These are phyloP conservation scores for Drosophila pandora DNA, from an alignment of 1,140 invertebrate species.

Conservation along the genomic window DNA sequence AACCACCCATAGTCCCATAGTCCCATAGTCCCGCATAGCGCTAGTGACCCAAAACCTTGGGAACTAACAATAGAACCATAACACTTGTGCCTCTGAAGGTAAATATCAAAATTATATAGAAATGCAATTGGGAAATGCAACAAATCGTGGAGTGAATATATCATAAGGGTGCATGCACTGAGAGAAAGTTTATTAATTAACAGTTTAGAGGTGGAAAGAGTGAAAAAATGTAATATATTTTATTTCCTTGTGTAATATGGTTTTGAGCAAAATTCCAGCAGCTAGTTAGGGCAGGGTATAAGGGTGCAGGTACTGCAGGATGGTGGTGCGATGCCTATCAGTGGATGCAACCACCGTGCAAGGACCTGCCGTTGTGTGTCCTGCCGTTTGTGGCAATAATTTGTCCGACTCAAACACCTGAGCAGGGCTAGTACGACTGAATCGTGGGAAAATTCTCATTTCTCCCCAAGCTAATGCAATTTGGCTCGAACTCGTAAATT, in stretches of 20 bases:
- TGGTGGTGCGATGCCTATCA: conserved; percentile 64
- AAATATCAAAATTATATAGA: conserved; percentile 77
- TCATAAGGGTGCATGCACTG: conserved; percentile 24
- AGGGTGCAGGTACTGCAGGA: conserved; percentile 22
- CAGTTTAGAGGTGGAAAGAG: background rate
- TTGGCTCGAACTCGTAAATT: conserved; percentile 70
- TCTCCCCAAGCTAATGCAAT: conserved; percentile 59
- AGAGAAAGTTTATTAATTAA: background rate
- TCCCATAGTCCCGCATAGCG: conserved; percentile 5
- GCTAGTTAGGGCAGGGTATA: conserved; percentile 49
- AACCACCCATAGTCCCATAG: conserved; percentile 9
- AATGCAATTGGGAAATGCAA: conserved; percentile 55
- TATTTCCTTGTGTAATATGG: background rate
- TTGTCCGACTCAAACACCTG: conserved; percentile 44
- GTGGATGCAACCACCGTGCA: conserved; percentile 62
- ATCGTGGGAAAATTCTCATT: conserved; percentile 80
- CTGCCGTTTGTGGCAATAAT: conserved; percentile 29
- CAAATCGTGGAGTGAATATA: conserved; percentile 26
- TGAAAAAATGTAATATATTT: background rate
- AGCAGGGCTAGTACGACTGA: conserved; percentile 3
- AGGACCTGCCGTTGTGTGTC: conserved; percentile 48
- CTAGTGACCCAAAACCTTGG: conserved; percentile 54
- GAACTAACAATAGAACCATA: conserved; percentile 40
- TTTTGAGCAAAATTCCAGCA: conserved; percentile 40
- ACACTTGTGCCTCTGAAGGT: conserved; percentile 64